These are phyloP conservation scores for Aricia artaxerxes DNA, from an alignment of 2,888 invertebrate species.

Conservation along the genomic window DNA sequence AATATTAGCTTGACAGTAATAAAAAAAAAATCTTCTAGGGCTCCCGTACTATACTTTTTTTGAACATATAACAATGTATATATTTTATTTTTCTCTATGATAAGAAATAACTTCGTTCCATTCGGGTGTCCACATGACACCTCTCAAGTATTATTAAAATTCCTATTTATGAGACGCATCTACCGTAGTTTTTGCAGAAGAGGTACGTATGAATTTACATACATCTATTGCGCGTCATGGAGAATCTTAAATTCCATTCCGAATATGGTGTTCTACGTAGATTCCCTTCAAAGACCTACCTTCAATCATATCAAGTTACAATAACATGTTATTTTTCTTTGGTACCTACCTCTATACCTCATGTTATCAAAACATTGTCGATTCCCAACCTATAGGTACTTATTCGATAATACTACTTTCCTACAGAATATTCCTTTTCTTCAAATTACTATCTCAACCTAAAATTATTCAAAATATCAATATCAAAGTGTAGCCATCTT, in stretches of 20 bases:
- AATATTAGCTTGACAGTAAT: no score
- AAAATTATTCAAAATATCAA: no score
- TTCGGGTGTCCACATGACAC: no score
- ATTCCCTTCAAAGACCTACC: neutral
- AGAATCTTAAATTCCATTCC: conserved; percentile 6
- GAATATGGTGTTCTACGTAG: conserved; percentile 2
- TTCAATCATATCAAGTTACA: conserved; percentile 18
- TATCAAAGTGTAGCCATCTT: neutral
- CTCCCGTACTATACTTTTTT: no score
- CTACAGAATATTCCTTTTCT: no score
- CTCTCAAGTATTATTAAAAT: no score
- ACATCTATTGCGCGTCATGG: neutral
- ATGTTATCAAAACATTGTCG: neutral
- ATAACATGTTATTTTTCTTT: conserved; percentile 34
- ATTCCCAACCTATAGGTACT: neutral
- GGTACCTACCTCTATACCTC: conserved; percentile 5
- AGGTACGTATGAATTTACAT: neutral
- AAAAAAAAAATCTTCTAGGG: no score
- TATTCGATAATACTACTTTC: no score
- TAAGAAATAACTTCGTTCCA: no score
- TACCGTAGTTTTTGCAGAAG: neutral
- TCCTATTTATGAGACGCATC: neutral
- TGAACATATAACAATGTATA: no score
- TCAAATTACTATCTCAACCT: no score
- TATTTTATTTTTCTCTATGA: no score